phyloP scores from a whole-genome alignment of 2,113 vertebrate genomes.

The Lontra canadensis region DNA sequence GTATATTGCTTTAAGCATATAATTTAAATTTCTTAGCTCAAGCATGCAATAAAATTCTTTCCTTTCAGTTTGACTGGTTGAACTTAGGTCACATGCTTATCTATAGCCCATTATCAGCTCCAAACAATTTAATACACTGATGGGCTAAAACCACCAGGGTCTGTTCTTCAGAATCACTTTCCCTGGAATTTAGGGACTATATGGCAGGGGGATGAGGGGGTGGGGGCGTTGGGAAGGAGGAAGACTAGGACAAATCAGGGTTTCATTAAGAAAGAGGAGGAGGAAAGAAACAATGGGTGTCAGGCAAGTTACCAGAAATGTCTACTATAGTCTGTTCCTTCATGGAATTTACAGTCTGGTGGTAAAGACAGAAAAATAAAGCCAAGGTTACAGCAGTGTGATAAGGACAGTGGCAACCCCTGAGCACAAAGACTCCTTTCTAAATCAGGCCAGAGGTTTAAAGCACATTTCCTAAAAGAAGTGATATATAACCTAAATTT shows the following conservation, averaged over 20 bases:
- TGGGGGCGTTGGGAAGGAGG: not conserved
- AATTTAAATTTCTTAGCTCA: not conserved
- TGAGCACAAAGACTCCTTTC: not conserved
- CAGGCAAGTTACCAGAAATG: not conserved
- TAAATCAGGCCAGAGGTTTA: not conserved
- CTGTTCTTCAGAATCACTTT: not conserved
- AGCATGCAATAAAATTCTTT: not conserved
- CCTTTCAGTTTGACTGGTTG: not conserved
- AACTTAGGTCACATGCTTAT: not conserved
- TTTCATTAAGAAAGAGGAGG: not conserved
- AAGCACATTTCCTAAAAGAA: slow-evolving; percentile 16
- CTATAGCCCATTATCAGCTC: not conserved
- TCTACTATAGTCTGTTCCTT: not conserved
- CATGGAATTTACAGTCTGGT: not conserved
- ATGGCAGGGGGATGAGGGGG: too few relatives aligned
- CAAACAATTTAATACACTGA: not conserved
- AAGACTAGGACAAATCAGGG: not conserved
- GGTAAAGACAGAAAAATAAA: not conserved
- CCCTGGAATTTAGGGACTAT: not conserved
- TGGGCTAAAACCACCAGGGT: not conserved
- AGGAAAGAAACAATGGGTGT: not conserved
- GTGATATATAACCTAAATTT: not conserved
- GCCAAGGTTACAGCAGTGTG: not conserved
- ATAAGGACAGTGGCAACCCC: not conserved
- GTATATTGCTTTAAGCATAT: not conserved